phyloP scores from a whole-genome alignment of 2,113 vertebrate species.

The sheep (Ovis aries) region DNA sequence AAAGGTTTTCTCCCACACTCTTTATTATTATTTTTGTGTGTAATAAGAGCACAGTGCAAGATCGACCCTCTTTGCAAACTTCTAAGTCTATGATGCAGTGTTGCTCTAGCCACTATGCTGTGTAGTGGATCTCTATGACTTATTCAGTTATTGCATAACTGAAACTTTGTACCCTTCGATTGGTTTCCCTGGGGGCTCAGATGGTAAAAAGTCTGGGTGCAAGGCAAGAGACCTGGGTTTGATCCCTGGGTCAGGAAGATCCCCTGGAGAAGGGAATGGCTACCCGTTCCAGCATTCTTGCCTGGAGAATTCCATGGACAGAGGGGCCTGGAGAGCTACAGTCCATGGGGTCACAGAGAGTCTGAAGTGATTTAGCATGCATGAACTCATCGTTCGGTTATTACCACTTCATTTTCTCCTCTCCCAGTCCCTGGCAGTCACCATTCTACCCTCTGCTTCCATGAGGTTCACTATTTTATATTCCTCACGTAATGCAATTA shows the following conservation, averaged over 20 bases:
- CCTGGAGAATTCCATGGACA: not conserved
- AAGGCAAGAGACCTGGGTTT: not conserved
- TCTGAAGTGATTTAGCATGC: not conserved
- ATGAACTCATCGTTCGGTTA: not conserved
- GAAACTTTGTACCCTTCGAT: not conserved
- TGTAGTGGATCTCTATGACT: not conserved
- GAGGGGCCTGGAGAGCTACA: not conserved
- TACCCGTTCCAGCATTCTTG: not conserved
- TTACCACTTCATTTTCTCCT: not conserved
- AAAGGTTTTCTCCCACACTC: not conserved
- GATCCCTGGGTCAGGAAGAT: not conserved
- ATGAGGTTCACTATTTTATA: not conserved
- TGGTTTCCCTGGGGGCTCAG: not conserved
- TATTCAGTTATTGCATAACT: not conserved
- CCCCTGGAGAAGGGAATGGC: not conserved
- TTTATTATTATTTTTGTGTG: not conserved
- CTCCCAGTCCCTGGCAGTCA: not conserved
- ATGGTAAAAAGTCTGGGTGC: not conserved
- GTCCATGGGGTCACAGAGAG: not conserved
- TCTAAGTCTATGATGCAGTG: not conserved
- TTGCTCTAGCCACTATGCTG: not conserved
- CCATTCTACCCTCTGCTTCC: not conserved
- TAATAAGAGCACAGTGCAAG: not conserved
- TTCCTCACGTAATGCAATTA: not conserved
- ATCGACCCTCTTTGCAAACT: not conserved